These are phyloP conservation scores for Chaetophractus vellerosus DNA, from an alignment of 2,797 vertebrate species.

Conservation along the genomic window DNA sequence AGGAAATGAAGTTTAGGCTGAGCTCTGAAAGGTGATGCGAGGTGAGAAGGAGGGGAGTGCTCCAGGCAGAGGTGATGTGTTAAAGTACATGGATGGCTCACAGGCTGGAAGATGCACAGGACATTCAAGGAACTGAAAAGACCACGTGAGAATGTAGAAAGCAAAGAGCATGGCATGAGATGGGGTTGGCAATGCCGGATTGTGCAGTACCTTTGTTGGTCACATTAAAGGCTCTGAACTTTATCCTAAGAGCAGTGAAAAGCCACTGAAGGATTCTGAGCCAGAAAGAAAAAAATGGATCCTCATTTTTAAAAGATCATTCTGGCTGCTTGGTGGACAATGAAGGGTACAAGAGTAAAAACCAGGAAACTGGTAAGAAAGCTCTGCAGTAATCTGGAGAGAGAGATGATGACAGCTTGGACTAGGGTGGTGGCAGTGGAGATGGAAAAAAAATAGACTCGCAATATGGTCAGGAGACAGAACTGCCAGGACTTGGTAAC, in stretches of 20 bases:
- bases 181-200: not conserved
- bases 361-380: constrained; percentile 39
- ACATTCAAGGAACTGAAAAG: constrained; percentile 2
- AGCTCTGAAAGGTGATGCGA: not conserved
- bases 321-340: constrained; percentile 21
- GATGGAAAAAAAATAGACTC: constrained; percentile 62
- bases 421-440: constrained; percentile 29
- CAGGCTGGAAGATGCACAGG: not conserved
- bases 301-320: constrained; percentile 57
- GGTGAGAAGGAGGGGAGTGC: not conserved
- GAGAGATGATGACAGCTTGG: constrained; percentile 65
- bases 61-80: not conserved
- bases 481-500: constrained; percentile 46
- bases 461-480: constrained; percentile 58
- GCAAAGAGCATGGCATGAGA: not conserved
- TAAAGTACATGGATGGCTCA: not conserved
- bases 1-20: constrained; percentile 27
- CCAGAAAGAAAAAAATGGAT: not conserved
- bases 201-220: not conserved
- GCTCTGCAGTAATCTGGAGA: constrained; percentile 16
- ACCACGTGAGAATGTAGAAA: not conserved
- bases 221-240: constrained; percentile 6
- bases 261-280: constrained; percentile 4
- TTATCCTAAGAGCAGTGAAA: constrained; percentile 29
- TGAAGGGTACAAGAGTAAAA: not conserved